Base-by-base conservation (phyloP, 2,888 invertebrate genomes). In the Melipona beecheii region DNA sequence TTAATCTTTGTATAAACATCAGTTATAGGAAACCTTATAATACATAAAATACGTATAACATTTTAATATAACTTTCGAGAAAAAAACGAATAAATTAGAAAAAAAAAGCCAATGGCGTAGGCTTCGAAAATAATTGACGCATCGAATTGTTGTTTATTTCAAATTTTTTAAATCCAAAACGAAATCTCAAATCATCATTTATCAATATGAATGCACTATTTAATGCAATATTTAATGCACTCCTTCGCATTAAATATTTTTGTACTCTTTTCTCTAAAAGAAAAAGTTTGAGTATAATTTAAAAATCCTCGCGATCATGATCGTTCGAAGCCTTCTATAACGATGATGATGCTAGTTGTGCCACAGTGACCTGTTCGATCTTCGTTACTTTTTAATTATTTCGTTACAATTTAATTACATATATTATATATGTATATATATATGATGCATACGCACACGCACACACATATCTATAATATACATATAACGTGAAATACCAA, bases 81-180 rank as follows among this genome's bases (percentile, higher is more conserved):
- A 52, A 81, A 62, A 69, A 56, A 56, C 15, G n/a, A 78, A 79
- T 78, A 82, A 85, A 85, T 83, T 81, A 85, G 75, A 66, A 0
- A 43, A 9, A 43, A 43, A 1, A 43, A 43, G 9, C 43, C 9
- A 74, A 31, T 68, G 62, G 52, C 66, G 24, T 54, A 75, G 52
- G 13, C 15, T 64, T 27, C 19, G 50, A 4, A 78, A 21, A 43
- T 31, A 58, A 31, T 60, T 27, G 15, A 70, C 21, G 24, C 43
- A 21, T 24, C n/a, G 19, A 65, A 31, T 31, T 4, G 31, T 43
- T 56, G 19, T 56, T 50, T 11, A 4, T 21, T 27, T n/a, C 4
- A n/a, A 64, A 64, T 50, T 11, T 31, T 52, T 36, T 4, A 50
- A 27, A 72, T n/a, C 11, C 31, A 2, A 21, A 13, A 62, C 11